A percentile compares a stretch with the other conserved stretches of the same genome.
Conservation (phyloP, 2,113 vertebrate genomes). For the Amblyornis subalaris region DNA sequence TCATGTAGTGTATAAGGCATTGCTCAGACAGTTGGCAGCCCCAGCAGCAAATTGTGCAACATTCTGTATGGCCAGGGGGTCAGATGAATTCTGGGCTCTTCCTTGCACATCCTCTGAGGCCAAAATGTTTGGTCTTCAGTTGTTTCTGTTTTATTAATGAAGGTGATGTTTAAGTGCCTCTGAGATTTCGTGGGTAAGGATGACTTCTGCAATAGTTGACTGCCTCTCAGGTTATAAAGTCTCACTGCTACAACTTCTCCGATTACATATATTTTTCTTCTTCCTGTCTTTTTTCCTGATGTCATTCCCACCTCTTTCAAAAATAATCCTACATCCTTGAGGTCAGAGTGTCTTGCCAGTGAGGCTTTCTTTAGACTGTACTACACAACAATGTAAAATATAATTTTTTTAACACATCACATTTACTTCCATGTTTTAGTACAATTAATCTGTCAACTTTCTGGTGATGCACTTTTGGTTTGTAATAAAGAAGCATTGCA, state of each 20-base stretch:
- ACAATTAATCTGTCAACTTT: background rate
- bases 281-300: background rate
- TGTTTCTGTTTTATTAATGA: slow-evolving; percentile 2
- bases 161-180: slow-evolving; percentile 12
- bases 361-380: background rate
- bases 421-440: background rate
- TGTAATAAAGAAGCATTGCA: background rate
- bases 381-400: background rate
- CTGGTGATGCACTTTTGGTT: background rate
- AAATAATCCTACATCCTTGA: background rate
- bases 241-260: background rate
- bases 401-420: background rate
- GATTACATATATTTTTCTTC: background rate
- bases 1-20: background rate
- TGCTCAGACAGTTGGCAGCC: background rate
- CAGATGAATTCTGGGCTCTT: background rate
- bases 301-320: background rate
- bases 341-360: background rate
- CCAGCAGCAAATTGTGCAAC: background rate
- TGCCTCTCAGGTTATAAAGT: background rate
- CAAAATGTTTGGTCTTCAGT: background rate
- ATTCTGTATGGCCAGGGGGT: background rate
- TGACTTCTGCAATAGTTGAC: background rate
- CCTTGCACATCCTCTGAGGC: background rate
- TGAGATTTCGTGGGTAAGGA: background rate